A percentile compares a stretch with the other conserved stretches of the same genome.
Evolutionary conservation across 2,888 invertebrate species (phyloP).

Genomic region (Piscicola geometra): DNA sequence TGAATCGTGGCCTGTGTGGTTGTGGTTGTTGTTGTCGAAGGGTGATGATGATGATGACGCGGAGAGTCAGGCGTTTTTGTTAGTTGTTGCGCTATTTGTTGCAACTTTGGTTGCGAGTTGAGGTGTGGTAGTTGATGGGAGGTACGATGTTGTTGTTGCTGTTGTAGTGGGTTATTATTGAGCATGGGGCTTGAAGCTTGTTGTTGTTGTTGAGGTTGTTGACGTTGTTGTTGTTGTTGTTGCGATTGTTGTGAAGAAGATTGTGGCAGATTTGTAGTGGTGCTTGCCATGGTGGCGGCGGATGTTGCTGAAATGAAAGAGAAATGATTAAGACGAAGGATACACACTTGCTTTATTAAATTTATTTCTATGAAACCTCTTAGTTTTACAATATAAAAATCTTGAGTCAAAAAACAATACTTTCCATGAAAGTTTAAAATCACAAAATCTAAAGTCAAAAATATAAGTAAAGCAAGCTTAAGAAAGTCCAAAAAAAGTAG

Average conservation of each 20-base stretch:
- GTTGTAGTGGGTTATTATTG: slow-evolving; percentile 21
- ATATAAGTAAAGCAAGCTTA: no score
- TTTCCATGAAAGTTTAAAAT: no score
- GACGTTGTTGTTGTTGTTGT: background rate
- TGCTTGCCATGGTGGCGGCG: slow-evolving; percentile 22
- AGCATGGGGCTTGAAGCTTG: slow-evolving; percentile 27
- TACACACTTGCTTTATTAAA: no score
- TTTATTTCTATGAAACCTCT: no score
- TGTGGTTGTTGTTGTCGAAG: slow-evolving; percentile 10
- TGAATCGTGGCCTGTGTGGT: slow-evolving; percentile 15
- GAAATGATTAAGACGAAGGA: no score
- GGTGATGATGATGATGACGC: no score
- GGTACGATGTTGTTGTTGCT: background rate
- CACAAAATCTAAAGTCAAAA: no score
- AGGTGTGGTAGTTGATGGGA: slow-evolving; percentile 2
- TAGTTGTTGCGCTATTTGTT: slow-evolving; percentile 5
- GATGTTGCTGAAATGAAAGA: slow-evolving; percentile 18
- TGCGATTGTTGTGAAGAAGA: slow-evolving; percentile 24
- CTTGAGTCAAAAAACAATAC: no score
- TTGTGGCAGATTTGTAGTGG: slow-evolving; percentile 21
- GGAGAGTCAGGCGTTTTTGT: background rate
- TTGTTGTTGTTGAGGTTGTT: slow-evolving; percentile 15
- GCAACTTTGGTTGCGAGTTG: background rate
- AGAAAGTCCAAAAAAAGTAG: no score
- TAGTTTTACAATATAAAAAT: no score